Percentiles rank a stretch among this genome's conserved stretches.
Evolutionary conservation across 2,797 vertebrate species (phyloP).

Genomic region (Sternotherus odoratus): DNA sequence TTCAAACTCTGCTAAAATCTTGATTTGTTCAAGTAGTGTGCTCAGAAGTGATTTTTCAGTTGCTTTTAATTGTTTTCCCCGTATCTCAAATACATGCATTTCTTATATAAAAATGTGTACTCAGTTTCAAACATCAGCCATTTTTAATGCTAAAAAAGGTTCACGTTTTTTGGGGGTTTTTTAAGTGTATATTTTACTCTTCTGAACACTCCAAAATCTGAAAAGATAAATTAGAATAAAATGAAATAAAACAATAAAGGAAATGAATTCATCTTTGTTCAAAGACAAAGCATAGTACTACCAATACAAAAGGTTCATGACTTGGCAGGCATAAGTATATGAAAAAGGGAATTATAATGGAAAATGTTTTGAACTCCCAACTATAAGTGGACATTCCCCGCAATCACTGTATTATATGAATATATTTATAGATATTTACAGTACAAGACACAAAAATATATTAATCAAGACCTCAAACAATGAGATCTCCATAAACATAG

Average conservation of each 20-base stretch:
- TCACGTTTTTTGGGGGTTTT: not conserved
- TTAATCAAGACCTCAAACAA: not conserved
- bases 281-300: not conserved
- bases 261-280: not conserved
- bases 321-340: not conserved
- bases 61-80: not conserved
- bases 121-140: not conserved
- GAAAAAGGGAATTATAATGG: not conserved
- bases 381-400: not conserved
- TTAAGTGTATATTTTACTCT: not conserved
- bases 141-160: not conserved
- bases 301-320: not conserved
- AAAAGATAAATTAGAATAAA: not conserved
- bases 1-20: not conserved
- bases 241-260: not conserved
- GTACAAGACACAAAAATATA: fast-evolving
- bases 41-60: not conserved
- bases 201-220: not conserved
- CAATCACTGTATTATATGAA: not conserved
- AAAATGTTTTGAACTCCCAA: not conserved
- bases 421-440: not conserved
- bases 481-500: not conserved
- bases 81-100: not conserved
- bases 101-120: not conserved
- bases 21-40: not conserved